A percentile compares a stretch with the other conserved stretches of the same genome.
These are phyloP conservation scores for Zaprionus kolodkinae DNA, from an alignment of 1,140 invertebrate species.

Conservation along the genomic window DNA sequence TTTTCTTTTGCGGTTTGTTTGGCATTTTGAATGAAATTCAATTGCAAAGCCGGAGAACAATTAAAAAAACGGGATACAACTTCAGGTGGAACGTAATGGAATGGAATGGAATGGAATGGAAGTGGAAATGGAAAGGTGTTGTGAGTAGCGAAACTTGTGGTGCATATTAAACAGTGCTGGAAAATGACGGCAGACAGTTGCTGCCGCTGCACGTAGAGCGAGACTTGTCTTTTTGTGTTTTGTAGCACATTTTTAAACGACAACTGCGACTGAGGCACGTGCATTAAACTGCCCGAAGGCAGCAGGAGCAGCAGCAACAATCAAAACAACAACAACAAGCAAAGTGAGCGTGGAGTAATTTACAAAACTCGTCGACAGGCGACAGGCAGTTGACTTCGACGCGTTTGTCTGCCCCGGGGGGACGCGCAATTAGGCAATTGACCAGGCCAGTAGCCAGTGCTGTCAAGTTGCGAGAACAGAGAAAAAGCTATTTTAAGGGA, in stretches of 20 bases:
- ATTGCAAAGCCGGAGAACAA: constrained; percentile 64
- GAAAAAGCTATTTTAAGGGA: neutral
- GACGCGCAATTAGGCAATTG: constrained; percentile 77
- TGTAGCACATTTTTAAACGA: constrained; percentile 79
- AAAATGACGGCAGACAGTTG: constrained; percentile 43
- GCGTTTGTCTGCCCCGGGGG: constrained; percentile 66
- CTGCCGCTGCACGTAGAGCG: constrained; percentile 44
- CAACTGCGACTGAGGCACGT: constrained; percentile 64
- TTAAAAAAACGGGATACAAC: constrained; percentile 59
- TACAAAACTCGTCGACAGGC: constrained; percentile 66
- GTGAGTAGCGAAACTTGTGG: constrained; percentile 57
- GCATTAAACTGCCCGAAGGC: constrained; percentile 75
- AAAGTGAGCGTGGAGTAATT: constrained; percentile 65
- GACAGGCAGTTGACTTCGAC: constrained; percentile 68
- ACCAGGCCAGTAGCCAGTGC: constrained; percentile 26
- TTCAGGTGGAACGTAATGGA: constrained; percentile 13
- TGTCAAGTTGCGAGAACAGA: neutral
- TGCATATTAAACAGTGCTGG: constrained; percentile 67
- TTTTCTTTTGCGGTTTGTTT: constrained; percentile 44
- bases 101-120: constrained; percentile 16
- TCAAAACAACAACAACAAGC: constrained; percentile 22
- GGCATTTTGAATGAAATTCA: constrained; percentile 62
- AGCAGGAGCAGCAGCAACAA: constrained; percentile 19
- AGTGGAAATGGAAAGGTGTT: constrained; percentile 21
- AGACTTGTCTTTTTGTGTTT: constrained; percentile 38